phyloP scores from a whole-genome alignment of 2,113 vertebrate species.

The Myrmophylax atrothorax region DNA sequence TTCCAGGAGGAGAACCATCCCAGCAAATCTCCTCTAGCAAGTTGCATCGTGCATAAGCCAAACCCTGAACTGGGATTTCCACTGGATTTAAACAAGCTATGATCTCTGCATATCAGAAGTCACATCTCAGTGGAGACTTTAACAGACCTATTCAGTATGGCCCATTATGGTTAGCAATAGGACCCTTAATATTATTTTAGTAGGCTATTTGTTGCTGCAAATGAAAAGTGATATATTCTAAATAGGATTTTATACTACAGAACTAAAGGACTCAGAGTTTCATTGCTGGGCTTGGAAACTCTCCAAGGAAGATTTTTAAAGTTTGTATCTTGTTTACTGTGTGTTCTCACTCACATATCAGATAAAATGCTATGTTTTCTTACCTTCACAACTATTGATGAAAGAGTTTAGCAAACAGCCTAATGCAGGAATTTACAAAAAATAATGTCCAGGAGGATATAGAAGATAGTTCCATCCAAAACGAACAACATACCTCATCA shows the following conservation, averaged over 20 bases:
- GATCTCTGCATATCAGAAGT: neutral
- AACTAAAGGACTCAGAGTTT: neutral
- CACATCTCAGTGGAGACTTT: neutral
- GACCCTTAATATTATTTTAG: slow-evolving; percentile 14
- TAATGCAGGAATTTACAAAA: neutral
- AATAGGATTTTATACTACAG: neutral
- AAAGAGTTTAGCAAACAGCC: slow-evolving; percentile 26
- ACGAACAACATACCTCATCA: neutral
- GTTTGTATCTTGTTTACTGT: slow-evolving; percentile 4
- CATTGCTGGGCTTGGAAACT: neutral
- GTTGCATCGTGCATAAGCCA: neutral
- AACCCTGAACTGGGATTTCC: neutral
- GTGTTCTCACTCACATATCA: neutral
- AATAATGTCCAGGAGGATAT: neutral
- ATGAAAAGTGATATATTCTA: neutral
- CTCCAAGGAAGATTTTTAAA: slow-evolving; percentile 21
- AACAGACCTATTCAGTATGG: neutral
- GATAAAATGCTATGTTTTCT: slow-evolving; percentile 33
- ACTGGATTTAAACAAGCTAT: neutral
- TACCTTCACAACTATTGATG: slow-evolving; percentile 31
- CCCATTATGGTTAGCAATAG: neutral
- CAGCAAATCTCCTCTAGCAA: neutral
- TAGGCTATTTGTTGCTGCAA: neutral
- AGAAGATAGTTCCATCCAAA: slow-evolving; percentile 5
- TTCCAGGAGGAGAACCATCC: neutral